phyloP scores from a whole-genome alignment of 30 jellyfish, hydroid and myxozoan species.

The Aurelia aurita complex sp. Pacific region DNA sequence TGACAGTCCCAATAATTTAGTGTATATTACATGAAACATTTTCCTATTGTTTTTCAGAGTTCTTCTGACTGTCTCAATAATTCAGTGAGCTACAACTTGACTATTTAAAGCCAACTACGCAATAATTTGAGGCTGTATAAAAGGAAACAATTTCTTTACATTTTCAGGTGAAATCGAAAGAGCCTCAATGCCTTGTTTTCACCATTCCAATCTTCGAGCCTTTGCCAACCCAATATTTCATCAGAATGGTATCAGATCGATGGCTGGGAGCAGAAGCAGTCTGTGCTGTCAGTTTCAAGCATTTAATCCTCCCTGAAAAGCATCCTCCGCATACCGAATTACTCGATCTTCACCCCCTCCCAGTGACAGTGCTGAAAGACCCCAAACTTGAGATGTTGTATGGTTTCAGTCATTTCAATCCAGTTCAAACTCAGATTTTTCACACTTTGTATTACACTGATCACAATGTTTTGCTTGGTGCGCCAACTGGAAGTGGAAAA shows the following conservation, averaged over 20 bases:
- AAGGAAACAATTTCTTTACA: neutral
- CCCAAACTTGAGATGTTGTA: slow-evolving; percentile 78
- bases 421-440: slow-evolving; percentile 97
- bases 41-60: no score
- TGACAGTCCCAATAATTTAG: no score
- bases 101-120: no score
- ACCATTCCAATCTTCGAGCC: slow-evolving; percentile 99
- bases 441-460: slow-evolving; percentile 96
- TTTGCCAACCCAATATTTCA: slow-evolving; percentile 94
- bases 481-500: slow-evolving; percentile 99
- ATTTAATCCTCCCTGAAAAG: slow-evolving; percentile 92
- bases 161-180: slow-evolving; percentile 87
- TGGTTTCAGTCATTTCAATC: slow-evolving; percentile 94
- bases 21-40: no score
- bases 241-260: slow-evolving; percentile 94
- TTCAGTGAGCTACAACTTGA: no score
- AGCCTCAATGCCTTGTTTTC: slow-evolving; percentile 85
- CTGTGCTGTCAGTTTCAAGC: slow-evolving; percentile 94
- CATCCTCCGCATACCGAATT: slow-evolving; percentile 98
- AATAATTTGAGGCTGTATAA: no score
- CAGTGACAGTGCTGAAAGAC: slow-evolving; percentile 81
- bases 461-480: slow-evolving; percentile 97
- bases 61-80: no score
- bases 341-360: slow-evolving; percentile 95
- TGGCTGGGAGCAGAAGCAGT: slow-evolving; percentile 99